Percentiles rank a stretch among this genome's conserved stretches.
Evolutionary conservation across 37 sponge, comb jelly and placozoan genomes (phyloP).

Genomic region (Tethya wilhelma): DNA sequence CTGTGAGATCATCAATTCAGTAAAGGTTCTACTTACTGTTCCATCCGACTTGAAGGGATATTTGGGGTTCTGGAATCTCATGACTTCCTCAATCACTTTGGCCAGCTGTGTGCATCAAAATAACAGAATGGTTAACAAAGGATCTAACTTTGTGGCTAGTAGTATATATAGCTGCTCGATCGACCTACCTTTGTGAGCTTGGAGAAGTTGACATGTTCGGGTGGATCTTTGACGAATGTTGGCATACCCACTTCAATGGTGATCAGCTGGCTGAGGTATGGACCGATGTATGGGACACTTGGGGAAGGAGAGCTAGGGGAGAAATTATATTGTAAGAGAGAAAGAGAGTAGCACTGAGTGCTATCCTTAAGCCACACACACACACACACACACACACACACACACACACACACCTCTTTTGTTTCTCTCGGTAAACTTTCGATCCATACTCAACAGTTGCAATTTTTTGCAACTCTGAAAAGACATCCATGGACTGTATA

Average conservation of each 20-base stretch:
- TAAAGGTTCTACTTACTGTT: slow-evolving; percentile 35
- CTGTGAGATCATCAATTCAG: neutral
- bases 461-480: slow-evolving; percentile 26
- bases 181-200: slow-evolving; percentile 61
- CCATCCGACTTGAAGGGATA: slow-evolving; percentile 51
- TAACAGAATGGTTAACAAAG: neutral
- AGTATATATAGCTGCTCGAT: neutral
- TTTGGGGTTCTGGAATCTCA: slow-evolving; percentile 54
- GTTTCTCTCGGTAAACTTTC: slow-evolving; percentile 36
- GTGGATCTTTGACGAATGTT: slow-evolving; percentile 64
- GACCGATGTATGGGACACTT: slow-evolving; percentile 70
- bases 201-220: slow-evolving; percentile 70
- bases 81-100: slow-evolving; percentile 62
- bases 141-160: neutral
- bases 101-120: slow-evolving; percentile 51
- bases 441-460: slow-evolving; percentile 29
- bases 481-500: slow-evolving; percentile 20
- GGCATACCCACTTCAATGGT: slow-evolving; percentile 71
- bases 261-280: slow-evolving; percentile 71
- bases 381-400: too few species aligned
- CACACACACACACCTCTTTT: slow-evolving; percentile 35
- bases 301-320: slow-evolving; percentile 52
- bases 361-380: too few species aligned
- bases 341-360: neutral
- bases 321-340: neutral